Evolutionary conservation across 2,113 vertebrate genomes (phyloP).

Genomic region (Cromileptes altivelis): DNA sequence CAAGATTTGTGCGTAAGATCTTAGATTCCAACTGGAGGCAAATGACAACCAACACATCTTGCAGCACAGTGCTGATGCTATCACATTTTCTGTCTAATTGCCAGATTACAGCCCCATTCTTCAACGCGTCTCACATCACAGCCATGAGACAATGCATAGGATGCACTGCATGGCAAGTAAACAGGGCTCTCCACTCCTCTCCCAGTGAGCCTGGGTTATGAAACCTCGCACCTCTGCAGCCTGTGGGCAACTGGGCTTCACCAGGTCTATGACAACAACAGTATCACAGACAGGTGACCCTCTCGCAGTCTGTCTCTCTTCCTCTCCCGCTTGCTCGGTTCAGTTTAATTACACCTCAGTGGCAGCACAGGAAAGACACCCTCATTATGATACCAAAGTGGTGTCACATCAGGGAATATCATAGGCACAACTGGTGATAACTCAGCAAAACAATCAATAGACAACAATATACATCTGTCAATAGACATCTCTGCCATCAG

Average conservation of each 20-base stretch:
- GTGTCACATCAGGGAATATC: slow-evolving; percentile 2
- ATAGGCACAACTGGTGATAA: slow-evolving; percentile 2
- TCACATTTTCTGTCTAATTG: slow-evolving; percentile 31
- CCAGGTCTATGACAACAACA: slow-evolving; percentile 23
- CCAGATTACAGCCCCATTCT: slow-evolving; percentile 38
- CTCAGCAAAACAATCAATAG: slow-evolving; percentile 19
- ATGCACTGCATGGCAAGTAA: slow-evolving; percentile 36
- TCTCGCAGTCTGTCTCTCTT: slow-evolving; percentile 11
- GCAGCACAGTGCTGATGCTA: slow-evolving; percentile 2
- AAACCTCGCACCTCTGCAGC: slow-evolving; percentile 58
- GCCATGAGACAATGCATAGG: slow-evolving; percentile 26
- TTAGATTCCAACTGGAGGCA: slow-evolving; percentile 7
- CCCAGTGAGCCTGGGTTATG: slow-evolving; percentile 24
- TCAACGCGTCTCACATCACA: slow-evolving; percentile 19
- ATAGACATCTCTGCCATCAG: neutral
- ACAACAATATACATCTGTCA: slow-evolving; percentile 4
- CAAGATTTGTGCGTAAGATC: neutral
- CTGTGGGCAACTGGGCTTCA: slow-evolving; percentile 42
- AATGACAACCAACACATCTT: slow-evolving; percentile 5
- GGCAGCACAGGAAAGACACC: slow-evolving; percentile 12
- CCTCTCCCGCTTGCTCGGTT: slow-evolving; percentile 11
- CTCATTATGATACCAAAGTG: slow-evolving; percentile 10
- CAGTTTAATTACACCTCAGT: slow-evolving; percentile 23
- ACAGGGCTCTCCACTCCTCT: slow-evolving; percentile 43
- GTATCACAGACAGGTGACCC: slow-evolving; percentile 48